phyloP scores from a whole-genome alignment of 2,888 invertebrate genomes.

The Tenthredo mesomela region DNA sequence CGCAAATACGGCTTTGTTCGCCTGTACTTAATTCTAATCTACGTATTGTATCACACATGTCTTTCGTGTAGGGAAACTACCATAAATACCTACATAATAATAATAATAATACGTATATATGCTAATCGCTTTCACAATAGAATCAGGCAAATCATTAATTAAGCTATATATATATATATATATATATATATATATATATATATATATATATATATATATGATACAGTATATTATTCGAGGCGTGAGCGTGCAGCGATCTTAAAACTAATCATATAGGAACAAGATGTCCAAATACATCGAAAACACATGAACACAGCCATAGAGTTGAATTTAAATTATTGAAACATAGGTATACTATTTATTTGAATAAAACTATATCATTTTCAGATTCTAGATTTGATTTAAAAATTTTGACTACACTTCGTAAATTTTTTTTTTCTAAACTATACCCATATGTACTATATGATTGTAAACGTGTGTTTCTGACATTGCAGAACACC shows the following conservation, averaged over 20 bases:
- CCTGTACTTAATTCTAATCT: conserved; percentile 40
- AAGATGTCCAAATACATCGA: not conserved
- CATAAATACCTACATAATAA: conserved; percentile 43
- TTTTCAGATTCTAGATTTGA: not conserved
- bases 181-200: no score
- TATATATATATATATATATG: no score
- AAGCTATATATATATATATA: no score
- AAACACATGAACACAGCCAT: not conserved
- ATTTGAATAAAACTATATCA: not conserved
- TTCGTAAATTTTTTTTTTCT: not conserved
- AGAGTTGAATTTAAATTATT: not conserved
- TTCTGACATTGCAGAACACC: conserved; percentile 11
- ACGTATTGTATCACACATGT: conserved; percentile 54
- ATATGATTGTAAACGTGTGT: not conserved
- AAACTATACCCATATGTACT: not conserved
- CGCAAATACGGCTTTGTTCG: conserved; percentile 21
- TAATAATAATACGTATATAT: conserved; percentile 40
- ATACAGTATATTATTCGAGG: conserved; percentile 10
- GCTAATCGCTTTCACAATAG: not conserved
- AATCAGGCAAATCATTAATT: conserved; percentile 13
- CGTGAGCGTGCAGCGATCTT: conserved; percentile 11
- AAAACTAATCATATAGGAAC: conserved; percentile 12
- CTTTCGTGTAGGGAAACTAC: conserved; percentile 51
- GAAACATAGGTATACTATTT: not conserved
- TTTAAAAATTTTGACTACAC: not conserved